Evolutionary conservation across 2,113 vertebrate genomes (phyloP).

Genomic region (Oostethus manadensis): DNA sequence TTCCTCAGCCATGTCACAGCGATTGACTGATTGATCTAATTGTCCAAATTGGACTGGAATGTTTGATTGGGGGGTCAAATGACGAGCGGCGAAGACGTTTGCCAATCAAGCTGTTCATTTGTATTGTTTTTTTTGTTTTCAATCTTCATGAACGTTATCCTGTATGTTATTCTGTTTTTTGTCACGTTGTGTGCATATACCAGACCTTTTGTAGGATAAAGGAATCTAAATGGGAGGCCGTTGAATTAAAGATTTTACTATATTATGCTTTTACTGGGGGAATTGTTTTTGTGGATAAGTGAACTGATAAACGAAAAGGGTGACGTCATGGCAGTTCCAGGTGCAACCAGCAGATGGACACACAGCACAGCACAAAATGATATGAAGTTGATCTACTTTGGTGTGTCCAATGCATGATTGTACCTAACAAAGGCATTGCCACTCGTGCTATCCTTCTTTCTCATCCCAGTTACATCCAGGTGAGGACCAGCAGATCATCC

Average conservation of each 20-base stretch:
- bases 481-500: too few relatives aligned
- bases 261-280: neutral
- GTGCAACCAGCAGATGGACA: slow-evolving; percentile 50
- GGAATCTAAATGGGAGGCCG: slow-evolving; percentile 44
- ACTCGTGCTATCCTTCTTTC: too few relatives aligned
- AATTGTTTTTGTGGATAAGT: neutral
- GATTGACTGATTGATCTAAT: slow-evolving; percentile 2
- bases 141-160: slow-evolving; percentile 14
- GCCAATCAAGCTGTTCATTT: slow-evolving; percentile 26
- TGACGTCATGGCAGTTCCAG: slow-evolving; percentile 38
- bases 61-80: slow-evolving; percentile 3
- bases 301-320: neutral
- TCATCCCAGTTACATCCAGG: too few relatives aligned
- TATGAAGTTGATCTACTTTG: too few relatives aligned
- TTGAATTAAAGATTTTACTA: slow-evolving; percentile 68
- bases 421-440: too few relatives aligned
- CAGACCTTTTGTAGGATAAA: slow-evolving; percentile 59
- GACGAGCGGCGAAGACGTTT: slow-evolving; percentile 14
- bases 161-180: slow-evolving; percentile 25
- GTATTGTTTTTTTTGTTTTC: slow-evolving; percentile 12
- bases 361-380: too few relatives aligned
- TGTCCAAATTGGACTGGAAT: slow-evolving; percentile 1
- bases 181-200: slow-evolving; percentile 33
- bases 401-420: too few relatives aligned
- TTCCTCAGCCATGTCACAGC: slow-evolving; percentile 17